Evolutionary conservation across 2,113 vertebrate species (phyloP), one percentile per base, ranked within the genome.

Genomic region (Brienomyrus longianalis): DNA sequence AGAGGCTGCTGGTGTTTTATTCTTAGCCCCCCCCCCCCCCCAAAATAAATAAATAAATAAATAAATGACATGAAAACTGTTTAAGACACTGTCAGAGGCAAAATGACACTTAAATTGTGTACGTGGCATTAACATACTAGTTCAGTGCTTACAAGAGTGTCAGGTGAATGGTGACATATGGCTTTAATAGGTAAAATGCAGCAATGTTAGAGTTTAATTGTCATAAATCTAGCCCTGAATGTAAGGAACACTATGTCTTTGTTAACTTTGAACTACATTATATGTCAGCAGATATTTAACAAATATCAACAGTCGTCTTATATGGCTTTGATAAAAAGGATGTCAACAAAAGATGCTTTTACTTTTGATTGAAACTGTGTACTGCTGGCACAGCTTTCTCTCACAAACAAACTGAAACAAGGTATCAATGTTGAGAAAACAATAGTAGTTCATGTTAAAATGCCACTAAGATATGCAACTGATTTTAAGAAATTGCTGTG

Each of bases 401-500:
- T 56, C 11, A 74, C 70, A 74, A 11, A 77, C 74, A 43, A 5
- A 80, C n/a, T 21, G 35, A 43, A 39, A 6, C 13, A 80, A 43
- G 74, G 35, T 43, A 2, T 80, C 3, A 10, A 13, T 2, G 62
- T 31, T 70, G 62, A 80, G 74, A 43, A 80, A 80, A 43, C 4
- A 2, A 43, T 5, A 62, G 1, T 80, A 35, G 15, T 43, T 39
- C 17, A 9, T 74, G 31, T 77, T 39, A 77, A 74, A 39, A 43
- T 11, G 35, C 31, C 74, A 80, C 74, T 19, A 43, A 80, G 35
- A 19, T 80, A 80, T 70, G 27, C 62, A 70, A 27, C 62, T 70
- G 74, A 80, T 80, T 80, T 80, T 80, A 80, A 80, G n/a, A 31
- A 80, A 80, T 80, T 19, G 74, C 31, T 80, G 74, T 80, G 35